Conservation (phyloP, 1,140 invertebrate genomes). For the Drosophila arizonae region DNA sequence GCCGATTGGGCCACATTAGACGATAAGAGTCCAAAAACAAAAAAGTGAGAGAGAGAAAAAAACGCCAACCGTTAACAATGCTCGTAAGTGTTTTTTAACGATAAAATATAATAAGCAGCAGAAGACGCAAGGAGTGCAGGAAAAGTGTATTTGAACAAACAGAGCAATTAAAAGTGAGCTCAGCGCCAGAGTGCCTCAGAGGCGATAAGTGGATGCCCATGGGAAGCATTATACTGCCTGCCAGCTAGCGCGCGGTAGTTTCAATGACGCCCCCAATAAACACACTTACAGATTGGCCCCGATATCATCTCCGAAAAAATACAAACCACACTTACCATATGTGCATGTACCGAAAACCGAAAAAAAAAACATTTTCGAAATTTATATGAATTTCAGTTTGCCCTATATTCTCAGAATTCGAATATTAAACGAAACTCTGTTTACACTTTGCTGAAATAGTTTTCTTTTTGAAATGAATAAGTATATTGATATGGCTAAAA, state of each 20-base stretch:
- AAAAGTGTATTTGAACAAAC: slow-evolving; percentile 42
- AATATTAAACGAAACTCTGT: no score
- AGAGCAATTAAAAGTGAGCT: slow-evolving; percentile 47
- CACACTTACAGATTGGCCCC: slow-evolving; percentile 24
- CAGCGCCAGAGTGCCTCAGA: slow-evolving; percentile 22
- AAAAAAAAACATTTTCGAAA: not conserved
- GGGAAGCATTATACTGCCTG: slow-evolving; percentile 33
- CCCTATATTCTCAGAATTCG: no score
- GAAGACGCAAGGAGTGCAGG: not conserved
- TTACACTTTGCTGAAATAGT: no score
- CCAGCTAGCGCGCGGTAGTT: slow-evolving; percentile 37
- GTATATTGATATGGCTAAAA: no score
- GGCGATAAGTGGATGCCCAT: slow-evolving; percentile 40
- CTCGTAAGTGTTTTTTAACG: slow-evolving; percentile 46
- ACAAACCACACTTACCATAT: not conserved
- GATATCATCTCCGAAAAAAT: slow-evolving; percentile 13
- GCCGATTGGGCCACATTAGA: slow-evolving; percentile 39
- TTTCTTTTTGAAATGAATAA: no score
- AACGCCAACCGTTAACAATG: slow-evolving; percentile 36
- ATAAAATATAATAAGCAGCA: slow-evolving; percentile 18
- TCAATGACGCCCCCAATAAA: slow-evolving; percentile 42
- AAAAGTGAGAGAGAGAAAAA: not conserved
- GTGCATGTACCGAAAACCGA: not conserved
- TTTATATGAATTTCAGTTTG: not conserved
- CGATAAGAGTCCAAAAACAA: slow-evolving; percentile 34